phyloP scores from a whole-genome alignment of 2,113 vertebrate species.

The Toxotes jaculatrix region DNA sequence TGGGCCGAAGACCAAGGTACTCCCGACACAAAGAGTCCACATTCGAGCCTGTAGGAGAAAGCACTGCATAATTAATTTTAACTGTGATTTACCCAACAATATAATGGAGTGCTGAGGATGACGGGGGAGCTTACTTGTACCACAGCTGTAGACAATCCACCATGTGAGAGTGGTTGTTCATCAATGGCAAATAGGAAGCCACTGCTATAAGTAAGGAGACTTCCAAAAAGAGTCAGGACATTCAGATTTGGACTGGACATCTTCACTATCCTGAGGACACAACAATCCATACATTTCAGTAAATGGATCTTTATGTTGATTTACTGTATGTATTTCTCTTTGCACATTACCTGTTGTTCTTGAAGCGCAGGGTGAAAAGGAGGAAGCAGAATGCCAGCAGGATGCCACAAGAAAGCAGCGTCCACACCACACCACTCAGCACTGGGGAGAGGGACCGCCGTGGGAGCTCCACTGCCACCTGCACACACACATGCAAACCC shows the following conservation, averaged over 20 bases:
- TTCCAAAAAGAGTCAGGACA: slow-evolving; percentile 92
- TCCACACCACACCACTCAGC: slow-evolving; percentile 89
- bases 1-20: slow-evolving; percentile 92
- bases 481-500: slow-evolving; percentile 32
- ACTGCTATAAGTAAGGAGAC: slow-evolving; percentile 91
- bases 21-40: slow-evolving; percentile 92
- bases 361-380: slow-evolving; percentile 92
- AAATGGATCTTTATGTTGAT: not conserved
- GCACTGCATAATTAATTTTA: not conserved
- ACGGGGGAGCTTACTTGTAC: slow-evolving; percentile 83
- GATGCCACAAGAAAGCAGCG: slow-evolving; percentile 91
- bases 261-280: slow-evolving; percentile 92
- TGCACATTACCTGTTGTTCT: slow-evolving; percentile 91
- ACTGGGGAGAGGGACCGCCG: slow-evolving; percentile 77
- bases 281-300: not conserved
- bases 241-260: slow-evolving; percentile 99
- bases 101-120: not conserved
- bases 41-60: slow-evolving; percentile 84
- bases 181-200: slow-evolving; percentile 92
- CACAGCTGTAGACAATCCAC: slow-evolving; percentile 80
- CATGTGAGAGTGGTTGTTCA: slow-evolving; percentile 72
- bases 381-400: slow-evolving; percentile 90
- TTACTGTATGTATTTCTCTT: not conserved
- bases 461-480: slow-evolving; percentile 72
- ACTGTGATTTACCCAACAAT: not conserved